Percentiles rank a stretch among this genome's conserved stretches.
Conservation (phyloP, 1,140 invertebrate genomes). For the Hermetia illucens region DNA sequence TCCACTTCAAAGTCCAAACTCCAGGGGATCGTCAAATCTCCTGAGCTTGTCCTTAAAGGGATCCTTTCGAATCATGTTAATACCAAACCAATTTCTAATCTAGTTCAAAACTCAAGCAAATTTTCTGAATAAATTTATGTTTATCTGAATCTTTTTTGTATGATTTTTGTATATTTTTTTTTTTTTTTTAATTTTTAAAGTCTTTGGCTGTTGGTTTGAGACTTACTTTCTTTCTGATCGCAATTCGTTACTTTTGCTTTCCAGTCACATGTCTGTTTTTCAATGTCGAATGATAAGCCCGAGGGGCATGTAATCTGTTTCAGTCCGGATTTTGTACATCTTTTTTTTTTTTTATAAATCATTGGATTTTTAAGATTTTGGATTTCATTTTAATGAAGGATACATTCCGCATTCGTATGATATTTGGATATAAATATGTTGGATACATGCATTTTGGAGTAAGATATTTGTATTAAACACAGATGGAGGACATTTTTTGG, state of each 20-base stretch:
- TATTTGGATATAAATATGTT: no score
- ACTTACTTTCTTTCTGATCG: constrained; percentile 92
- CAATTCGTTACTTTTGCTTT: constrained; percentile 92
- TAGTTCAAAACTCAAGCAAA: no score
- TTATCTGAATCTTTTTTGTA: constrained; percentile 4
- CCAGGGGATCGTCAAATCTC: no score
- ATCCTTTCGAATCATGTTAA: no score
- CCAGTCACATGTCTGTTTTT: constrained; percentile 95
- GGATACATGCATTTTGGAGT: no score
- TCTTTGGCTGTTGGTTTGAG: constrained; percentile 24
- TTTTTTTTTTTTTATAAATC: constrained; percentile 26
- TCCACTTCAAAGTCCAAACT: no score
- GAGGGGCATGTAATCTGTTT: constrained; percentile 89
- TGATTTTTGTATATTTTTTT: constrained; percentile 4
- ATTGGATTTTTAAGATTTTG: constrained; percentile 1
- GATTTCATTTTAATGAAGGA: no score
- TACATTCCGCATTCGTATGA: no score
- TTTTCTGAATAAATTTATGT: neutral
- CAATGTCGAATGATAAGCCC: constrained; percentile 89
- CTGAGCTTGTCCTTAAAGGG: no score
- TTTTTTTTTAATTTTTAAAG: constrained; percentile 6
- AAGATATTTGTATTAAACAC: no score
- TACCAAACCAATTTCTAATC: no score
- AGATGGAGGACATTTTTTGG: no score
- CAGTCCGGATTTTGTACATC: constrained; percentile 84